Conservation (phyloP, 1,140 invertebrate species). For the Zophobas morio region DNA sequence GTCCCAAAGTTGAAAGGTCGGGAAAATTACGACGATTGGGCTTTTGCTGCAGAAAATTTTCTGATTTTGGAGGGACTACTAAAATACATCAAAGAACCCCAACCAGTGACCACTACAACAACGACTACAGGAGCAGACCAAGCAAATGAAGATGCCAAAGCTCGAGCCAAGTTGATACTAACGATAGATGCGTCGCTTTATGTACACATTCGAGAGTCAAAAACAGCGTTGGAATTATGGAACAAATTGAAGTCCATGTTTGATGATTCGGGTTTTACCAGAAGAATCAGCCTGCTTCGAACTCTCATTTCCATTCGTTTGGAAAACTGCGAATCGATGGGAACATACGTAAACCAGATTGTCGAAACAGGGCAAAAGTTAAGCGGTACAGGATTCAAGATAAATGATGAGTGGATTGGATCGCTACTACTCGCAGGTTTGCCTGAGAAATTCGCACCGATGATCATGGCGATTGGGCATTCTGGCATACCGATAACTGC, state of each 20-base stretch:
- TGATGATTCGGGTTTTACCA: conserved; percentile 45
- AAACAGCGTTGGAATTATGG: conserved; percentile 49
- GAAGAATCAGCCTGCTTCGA: conserved; percentile 46
- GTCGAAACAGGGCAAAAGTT: conserved; percentile 48
- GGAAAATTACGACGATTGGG: conserved; percentile 61
- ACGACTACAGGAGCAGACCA: not conserved
- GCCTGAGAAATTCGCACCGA: conserved; percentile 58
- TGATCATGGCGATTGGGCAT: conserved; percentile 62
- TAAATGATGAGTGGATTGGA: conserved; percentile 62
- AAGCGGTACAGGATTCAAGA: conserved; percentile 46
- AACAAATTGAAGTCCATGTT: conserved; percentile 46
- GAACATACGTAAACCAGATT: conserved; percentile 45
- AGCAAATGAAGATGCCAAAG: conserved; percentile 15
- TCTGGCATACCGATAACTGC: conserved; percentile 55
- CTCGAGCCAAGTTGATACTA: conserved; percentile 51
- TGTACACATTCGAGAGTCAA: conserved; percentile 49
- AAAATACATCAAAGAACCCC: conserved; percentile 12
- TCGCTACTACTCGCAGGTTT: conserved; percentile 59
- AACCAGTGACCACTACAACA: not conserved
- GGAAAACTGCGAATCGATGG: conserved; percentile 49
- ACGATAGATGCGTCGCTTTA: conserved; percentile 52
- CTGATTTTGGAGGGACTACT: conserved; percentile 54
- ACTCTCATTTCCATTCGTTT: conserved; percentile 45
- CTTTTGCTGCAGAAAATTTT: conserved; percentile 58
- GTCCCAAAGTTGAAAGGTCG: conserved; percentile 56